Conservation (phyloP, 1,140 invertebrate genomes). For the Drosophila gunungcola region DNA sequence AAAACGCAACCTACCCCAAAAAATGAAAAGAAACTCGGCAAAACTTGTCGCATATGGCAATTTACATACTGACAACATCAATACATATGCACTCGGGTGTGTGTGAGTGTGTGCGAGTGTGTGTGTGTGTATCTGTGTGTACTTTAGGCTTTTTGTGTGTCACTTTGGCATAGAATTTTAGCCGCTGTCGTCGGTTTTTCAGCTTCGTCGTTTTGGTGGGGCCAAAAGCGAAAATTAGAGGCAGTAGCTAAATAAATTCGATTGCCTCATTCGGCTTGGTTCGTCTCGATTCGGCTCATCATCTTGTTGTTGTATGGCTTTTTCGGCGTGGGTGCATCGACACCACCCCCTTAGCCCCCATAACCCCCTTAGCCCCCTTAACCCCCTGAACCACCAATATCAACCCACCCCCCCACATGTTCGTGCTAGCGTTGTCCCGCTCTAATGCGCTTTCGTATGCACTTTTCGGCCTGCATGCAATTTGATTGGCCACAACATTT, state of each 20-base stretch:
- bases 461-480: conserved; percentile 78
- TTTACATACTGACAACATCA: conserved; percentile 79
- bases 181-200: conserved; percentile 67
- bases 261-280: conserved; percentile 69
- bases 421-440: conserved; percentile 76
- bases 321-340: conserved; percentile 72
- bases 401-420: conserved; percentile 42
- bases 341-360: neutral
- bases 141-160: conserved; percentile 70
- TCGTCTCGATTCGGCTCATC: conserved; percentile 69
- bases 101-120: conserved; percentile 5
- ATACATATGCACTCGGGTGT: conserved; percentile 24
- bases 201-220: conserved; percentile 26
- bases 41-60: conserved; percentile 69
- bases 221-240: conserved; percentile 68
- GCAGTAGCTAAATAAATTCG: conserved; percentile 75
- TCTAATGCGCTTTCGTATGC: conserved; percentile 81
- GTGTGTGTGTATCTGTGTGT: conserved; percentile 22
- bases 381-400: conserved; percentile 1
- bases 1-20: conserved; percentile 74
- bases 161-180: conserved; percentile 80
- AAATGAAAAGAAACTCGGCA: conserved; percentile 52
- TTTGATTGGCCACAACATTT: conserved; percentile 74
- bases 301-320: conserved; percentile 41
- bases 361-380: neutral